These are phyloP conservation scores for Lycocorax pyrrhopterus DNA, from an alignment of 2,113 vertebrate genomes.

Conservation along the genomic window DNA sequence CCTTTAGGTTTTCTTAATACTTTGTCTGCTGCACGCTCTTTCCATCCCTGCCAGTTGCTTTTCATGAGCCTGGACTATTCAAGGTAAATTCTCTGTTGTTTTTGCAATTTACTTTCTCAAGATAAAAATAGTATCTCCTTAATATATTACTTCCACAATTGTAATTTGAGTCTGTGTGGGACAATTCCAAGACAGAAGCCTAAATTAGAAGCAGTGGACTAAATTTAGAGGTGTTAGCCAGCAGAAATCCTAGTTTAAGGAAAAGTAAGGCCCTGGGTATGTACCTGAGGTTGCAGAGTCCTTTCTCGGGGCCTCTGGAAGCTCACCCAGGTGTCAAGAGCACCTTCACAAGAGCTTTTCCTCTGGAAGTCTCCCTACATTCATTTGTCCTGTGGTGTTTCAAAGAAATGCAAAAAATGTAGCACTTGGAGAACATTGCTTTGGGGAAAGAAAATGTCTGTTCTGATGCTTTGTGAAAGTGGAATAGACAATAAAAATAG, in stretches of 20 bases:
- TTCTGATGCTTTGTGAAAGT: background rate
- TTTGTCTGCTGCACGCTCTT: background rate
- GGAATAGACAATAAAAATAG: background rate
- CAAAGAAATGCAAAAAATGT: constrained; percentile 21
- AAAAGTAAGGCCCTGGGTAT: background rate
- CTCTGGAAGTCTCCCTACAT: background rate
- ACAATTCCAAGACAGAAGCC: background rate
- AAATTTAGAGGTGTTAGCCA: background rate
- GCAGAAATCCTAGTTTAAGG: background rate
- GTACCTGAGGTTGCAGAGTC: background rate
- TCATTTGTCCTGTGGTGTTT: background rate
- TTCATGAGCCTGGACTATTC: background rate
- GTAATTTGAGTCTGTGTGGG: background rate
- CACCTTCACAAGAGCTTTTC: background rate
- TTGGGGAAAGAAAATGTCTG: background rate
- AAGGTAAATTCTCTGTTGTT: background rate
- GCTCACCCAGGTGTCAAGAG: background rate
- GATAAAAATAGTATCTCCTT: background rate
- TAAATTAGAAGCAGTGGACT: background rate
- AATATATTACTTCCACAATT: background rate
- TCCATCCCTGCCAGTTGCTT: background rate
- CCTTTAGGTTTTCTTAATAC: background rate
- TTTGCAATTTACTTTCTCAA: background rate
- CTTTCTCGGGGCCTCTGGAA: background rate
- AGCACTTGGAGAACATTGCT: background rate